These are phyloP conservation scores for Pilophorus perplexus DNA, from an alignment of 2,888 invertebrate genomes.

Conservation along the genomic window DNA sequence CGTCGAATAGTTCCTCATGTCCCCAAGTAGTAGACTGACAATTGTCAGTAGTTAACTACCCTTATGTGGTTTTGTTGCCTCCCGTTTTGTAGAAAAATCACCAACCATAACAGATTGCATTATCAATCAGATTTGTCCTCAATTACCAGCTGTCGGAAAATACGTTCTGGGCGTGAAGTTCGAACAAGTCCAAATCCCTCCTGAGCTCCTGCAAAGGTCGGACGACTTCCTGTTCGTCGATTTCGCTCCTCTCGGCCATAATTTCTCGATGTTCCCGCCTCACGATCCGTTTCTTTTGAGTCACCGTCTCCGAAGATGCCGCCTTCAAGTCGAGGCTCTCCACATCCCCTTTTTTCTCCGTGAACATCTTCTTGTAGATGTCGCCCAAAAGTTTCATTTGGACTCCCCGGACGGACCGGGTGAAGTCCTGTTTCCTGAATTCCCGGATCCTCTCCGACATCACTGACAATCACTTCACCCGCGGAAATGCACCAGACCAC, in stretches of 20 bases:
- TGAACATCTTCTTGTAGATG: slow-evolving; percentile 54
- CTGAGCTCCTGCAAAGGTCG: slow-evolving; percentile 62
- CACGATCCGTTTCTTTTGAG: background rate
- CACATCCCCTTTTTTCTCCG: slow-evolving; percentile 4
- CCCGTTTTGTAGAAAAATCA: too few relatives aligned
- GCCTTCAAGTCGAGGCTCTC: background rate
- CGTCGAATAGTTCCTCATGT: too few relatives aligned
- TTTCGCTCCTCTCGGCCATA: slow-evolving; percentile 27
- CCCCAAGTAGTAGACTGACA: too few relatives aligned
- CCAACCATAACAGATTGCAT: too few relatives aligned
- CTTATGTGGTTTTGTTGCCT: too few relatives aligned
- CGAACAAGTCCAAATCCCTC: slow-evolving; percentile 63
- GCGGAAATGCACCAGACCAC: background rate
- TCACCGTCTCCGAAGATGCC: slow-evolving; percentile 5
- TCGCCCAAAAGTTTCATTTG: slow-evolving; percentile 54
- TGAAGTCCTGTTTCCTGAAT: slow-evolving; percentile 30
- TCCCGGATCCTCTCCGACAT: slow-evolving; percentile 31
- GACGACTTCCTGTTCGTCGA: slow-evolving; percentile 51
- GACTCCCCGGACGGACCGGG: slow-evolving; percentile 64
- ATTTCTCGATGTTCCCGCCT: slow-evolving; percentile 24
- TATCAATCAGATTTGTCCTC: too few relatives aligned
- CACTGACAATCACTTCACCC: background rate
- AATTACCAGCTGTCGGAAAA: slow-evolving; percentile 65
- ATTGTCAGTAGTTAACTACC: too few relatives aligned
- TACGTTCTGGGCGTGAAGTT: slow-evolving; percentile 60